These are phyloP conservation scores for Poecile atricapillus DNA, from an alignment of 2,113 vertebrate species.

Conservation along the genomic window DNA sequence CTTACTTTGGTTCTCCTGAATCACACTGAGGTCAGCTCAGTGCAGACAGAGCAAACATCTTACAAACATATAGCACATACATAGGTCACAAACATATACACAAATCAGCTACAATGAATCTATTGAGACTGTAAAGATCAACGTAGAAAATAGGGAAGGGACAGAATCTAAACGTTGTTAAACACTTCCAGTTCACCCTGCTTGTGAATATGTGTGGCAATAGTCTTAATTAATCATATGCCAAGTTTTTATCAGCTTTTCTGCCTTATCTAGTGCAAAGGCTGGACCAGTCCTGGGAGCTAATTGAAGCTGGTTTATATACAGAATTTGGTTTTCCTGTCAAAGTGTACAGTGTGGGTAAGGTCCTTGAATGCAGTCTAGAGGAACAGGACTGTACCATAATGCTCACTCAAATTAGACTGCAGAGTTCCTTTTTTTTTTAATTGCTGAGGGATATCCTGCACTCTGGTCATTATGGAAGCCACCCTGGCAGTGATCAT, in stretches of 20 bases:
- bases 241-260: background rate
- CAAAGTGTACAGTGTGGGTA: background rate
- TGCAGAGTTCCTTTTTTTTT: background rate
- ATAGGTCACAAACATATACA: background rate
- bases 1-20: constrained; percentile 25
- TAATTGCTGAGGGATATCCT: background rate
- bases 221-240: background rate
- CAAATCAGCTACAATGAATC: background rate
- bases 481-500: background rate
- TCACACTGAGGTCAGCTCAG: background rate
- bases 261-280: background rate
- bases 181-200: background rate
- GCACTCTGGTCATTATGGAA: background rate
- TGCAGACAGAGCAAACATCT: background rate
- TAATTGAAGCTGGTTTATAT: background rate
- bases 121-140: background rate
- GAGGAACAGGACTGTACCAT: background rate
- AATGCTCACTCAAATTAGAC: background rate
- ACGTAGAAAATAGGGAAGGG: background rate
- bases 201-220: background rate
- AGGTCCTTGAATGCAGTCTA: background rate
- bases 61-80: background rate
- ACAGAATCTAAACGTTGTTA: background rate
- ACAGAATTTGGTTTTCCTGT: background rate
- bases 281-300: background rate